phyloP scores from a whole-genome alignment of 1,140 invertebrate genomes.

The Liolophura sinensis region DNA sequence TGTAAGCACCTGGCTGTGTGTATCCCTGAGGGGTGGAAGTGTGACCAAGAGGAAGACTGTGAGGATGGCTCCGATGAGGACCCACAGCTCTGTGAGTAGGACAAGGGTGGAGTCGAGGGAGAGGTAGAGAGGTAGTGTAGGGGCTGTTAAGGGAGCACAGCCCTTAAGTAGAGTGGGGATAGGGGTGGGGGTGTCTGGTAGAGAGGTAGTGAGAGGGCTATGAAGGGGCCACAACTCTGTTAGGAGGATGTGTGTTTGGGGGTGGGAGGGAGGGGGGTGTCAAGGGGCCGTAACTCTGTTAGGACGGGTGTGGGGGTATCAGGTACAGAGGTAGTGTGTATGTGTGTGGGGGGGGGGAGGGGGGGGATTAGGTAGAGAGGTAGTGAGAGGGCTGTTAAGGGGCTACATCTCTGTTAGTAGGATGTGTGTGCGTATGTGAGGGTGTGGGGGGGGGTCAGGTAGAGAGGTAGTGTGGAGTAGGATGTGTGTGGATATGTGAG shows the following conservation, averaged over 20 bases:
- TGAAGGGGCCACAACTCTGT: not conserved
- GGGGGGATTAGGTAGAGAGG: too few relatives aligned
- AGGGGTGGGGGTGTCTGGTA: not conserved
- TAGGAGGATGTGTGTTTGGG: not conserved
- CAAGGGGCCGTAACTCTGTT: too few relatives aligned
- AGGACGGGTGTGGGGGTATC: too few relatives aligned
- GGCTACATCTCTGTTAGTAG: too few relatives aligned
- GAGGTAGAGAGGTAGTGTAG: not conserved
- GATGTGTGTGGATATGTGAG: too few relatives aligned
- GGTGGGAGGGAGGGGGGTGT: not conserved
- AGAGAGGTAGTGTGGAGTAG: too few relatives aligned
- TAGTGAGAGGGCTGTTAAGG: too few relatives aligned
- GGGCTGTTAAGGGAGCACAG: not conserved
- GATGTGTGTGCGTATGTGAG: too few relatives aligned
- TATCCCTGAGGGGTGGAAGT: slow-evolving; percentile 72
- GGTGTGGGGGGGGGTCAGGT: too few relatives aligned
- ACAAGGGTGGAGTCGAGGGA: not conserved
- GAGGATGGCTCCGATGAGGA: slow-evolving; percentile 32
- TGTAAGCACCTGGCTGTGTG: slow-evolving; percentile 66
- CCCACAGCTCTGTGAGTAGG: slow-evolving; percentile 9
- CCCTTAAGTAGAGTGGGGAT: not conserved
- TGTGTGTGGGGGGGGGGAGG: too few relatives aligned
- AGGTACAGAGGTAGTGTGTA: too few relatives aligned
- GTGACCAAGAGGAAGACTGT: slow-evolving; percentile 71
- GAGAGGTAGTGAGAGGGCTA: slow-evolving; percentile 1